A percentile compares a stretch with the other conserved stretches of the same genome.
Evolutionary conservation across 2,888 invertebrate genomes (phyloP).

Genomic region (Agonopterix arenella): DNA sequence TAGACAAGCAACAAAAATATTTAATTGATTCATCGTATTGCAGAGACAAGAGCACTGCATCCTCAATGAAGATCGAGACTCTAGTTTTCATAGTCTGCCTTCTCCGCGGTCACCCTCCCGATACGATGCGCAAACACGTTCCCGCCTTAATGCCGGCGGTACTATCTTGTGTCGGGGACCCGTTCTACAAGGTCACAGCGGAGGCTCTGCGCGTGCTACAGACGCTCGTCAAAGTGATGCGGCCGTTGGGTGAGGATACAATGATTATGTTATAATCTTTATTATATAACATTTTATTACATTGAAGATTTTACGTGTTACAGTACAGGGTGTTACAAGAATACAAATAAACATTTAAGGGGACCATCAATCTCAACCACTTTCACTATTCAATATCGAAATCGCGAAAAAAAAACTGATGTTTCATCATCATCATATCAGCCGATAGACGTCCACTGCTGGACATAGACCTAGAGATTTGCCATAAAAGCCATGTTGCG

Average conservation of each 20-base stretch:
- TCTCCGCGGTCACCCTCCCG: constrained; percentile 86
- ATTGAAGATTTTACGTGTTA: too few species aligned
- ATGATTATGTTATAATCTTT: neutral
- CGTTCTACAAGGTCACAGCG: constrained; percentile 99
- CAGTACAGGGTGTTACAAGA: too few species aligned
- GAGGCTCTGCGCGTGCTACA: constrained; percentile 96
- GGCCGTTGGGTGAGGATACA: constrained; percentile 81
- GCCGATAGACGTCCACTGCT: too few species aligned
- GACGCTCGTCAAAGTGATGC: constrained; percentile 94
- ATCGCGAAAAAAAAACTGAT: too few species aligned
- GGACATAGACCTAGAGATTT: too few species aligned
- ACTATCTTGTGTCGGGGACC: constrained; percentile 93
- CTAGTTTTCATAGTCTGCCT: constrained; percentile 93
- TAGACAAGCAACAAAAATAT: too few species aligned
- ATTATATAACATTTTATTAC: too few species aligned
- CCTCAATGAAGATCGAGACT: constrained; percentile 99
- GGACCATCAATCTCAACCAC: too few species aligned
- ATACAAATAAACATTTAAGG: too few species aligned
- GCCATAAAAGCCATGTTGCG: too few species aligned
- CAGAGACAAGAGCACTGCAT: constrained; percentile 93
- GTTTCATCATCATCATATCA: too few species aligned
- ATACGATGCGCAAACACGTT: constrained; percentile 89
- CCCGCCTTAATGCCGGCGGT: constrained; percentile 88
- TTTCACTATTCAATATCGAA: too few species aligned
- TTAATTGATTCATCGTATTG: neutral